Conservation (phyloP, 2,888 invertebrate genomes). For the Rosalia funebris region DNA sequence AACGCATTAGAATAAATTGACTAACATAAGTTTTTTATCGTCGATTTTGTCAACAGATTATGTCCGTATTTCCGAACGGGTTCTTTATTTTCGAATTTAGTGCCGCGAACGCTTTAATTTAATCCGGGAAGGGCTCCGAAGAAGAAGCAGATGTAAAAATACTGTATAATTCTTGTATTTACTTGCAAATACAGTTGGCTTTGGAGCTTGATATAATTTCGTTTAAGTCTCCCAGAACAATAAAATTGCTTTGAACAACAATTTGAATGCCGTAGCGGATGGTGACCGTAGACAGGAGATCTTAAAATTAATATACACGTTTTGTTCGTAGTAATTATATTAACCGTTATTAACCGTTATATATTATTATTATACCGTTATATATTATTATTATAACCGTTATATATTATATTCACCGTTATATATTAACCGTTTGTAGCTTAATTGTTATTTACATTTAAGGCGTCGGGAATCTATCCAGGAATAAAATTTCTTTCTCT, state of each 20-base stretch:
- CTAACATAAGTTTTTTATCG: conserved; percentile 35
- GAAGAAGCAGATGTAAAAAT: conserved; percentile 13
- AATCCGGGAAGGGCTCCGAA: not conserved
- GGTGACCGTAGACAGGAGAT: not conserved
- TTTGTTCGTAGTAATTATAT: too few relatives aligned
- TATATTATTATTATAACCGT: too few relatives aligned
- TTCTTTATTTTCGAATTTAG: conserved; percentile 8
- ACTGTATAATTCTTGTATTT: conserved; percentile 14
- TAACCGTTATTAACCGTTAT: too few relatives aligned
- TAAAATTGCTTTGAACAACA: conserved; percentile 7
- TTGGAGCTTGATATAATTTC: conserved; percentile 16
- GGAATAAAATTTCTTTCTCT: too few relatives aligned
- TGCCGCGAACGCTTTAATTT: conserved; percentile 6
- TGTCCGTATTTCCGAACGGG: conserved; percentile 8
- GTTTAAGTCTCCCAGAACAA: conserved; percentile 7
- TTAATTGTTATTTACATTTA: too few relatives aligned
- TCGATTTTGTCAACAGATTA: conserved; percentile 26
- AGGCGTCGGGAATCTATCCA: too few relatives aligned
- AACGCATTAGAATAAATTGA: conserved; percentile 45
- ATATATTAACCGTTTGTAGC: too few relatives aligned
- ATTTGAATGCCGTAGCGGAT: conserved; percentile 4
- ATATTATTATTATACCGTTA: too few relatives aligned
- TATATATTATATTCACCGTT: too few relatives aligned
- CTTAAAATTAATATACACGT: not conserved
- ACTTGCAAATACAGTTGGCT: conserved; percentile 15